A percentile compares a stretch with the other conserved stretches of the same genome.
Conservation (phyloP, 2,888 invertebrate species). For the Rhimphoctona megacephalus region DNA sequence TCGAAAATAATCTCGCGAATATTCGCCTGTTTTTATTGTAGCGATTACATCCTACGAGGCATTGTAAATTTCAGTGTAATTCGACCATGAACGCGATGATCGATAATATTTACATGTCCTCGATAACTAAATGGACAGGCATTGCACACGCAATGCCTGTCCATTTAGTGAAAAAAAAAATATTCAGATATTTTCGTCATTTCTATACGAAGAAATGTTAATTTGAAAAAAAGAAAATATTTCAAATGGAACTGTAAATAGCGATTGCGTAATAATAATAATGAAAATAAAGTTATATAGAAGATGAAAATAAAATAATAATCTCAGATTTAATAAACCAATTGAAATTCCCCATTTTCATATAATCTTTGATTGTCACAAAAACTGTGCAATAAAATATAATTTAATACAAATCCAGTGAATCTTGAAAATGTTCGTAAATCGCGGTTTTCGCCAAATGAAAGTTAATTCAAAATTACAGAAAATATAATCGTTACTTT, state of each 20-base stretch:
- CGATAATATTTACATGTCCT: constrained; percentile 30
- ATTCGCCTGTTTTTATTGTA: constrained; percentile 3
- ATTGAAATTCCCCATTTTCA: not conserved
- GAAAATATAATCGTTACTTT: not conserved
- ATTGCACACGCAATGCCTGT: not conserved
- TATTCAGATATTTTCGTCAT: not conserved
- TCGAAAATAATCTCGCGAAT: not conserved
- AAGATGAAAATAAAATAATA: not conserved
- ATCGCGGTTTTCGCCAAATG: not conserved
- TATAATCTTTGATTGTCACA: not conserved
- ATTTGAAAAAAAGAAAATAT: not conserved
- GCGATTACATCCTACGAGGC: not conserved
- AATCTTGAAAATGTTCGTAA: not conserved
- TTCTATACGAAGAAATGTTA: not conserved
- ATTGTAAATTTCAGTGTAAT: not conserved
- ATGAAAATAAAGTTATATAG: too few species aligned
- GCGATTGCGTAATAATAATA: not conserved
- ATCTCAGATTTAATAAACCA: not conserved
- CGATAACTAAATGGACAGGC: not conserved
- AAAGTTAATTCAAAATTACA: not conserved
- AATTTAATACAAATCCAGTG: not conserved
- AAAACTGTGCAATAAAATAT: not conserved
- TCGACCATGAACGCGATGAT: constrained; percentile 6
- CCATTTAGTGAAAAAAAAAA: not conserved
- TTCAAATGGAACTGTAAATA: not conserved